Percentiles rank a stretch among this genome's conserved stretches.
phyloP scores from a whole-genome alignment of 2,113 vertebrate genomes.

The Micronycteris hirsuta region DNA sequence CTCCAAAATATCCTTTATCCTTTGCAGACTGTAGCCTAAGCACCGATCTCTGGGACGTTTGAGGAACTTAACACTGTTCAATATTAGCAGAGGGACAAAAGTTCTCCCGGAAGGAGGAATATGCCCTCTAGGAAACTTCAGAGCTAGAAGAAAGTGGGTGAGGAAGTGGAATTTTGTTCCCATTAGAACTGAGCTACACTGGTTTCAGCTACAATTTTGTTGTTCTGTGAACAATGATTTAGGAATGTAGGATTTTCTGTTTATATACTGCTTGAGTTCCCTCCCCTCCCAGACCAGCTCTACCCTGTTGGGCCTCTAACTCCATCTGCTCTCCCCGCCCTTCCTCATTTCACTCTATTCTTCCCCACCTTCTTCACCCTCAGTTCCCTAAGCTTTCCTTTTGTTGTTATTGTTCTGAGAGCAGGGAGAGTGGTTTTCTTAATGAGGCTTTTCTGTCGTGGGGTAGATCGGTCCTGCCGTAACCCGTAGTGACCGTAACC shows the following conservation, averaged over 20 bases:
- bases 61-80: slow-evolving; percentile 21
- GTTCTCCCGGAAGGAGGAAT: not conserved
- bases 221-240: not conserved
- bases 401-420: not conserved
- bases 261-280: not conserved
- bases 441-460: slow-evolving; percentile 47
- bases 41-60: not conserved
- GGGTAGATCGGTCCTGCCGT: no score
- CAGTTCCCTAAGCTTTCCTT: not conserved
- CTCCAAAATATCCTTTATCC: not conserved
- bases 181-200: not conserved
- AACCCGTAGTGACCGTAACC: no score
- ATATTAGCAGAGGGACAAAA: not conserved
- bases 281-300: not conserved
- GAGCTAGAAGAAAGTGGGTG: not conserved
- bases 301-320: not conserved
- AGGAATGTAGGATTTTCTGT: slow-evolving; percentile 10
- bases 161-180: not conserved
- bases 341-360: not conserved
- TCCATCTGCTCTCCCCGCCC: not conserved
- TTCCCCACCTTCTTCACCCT: not conserved
- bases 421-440: slow-evolving; percentile 24
- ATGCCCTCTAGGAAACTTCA: not conserved
- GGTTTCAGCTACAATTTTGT: not conserved
- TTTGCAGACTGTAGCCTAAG: slow-evolving; percentile 23